Evolutionary conservation across 2,797 vertebrate genomes (phyloP), one percentile per base, ranked within the genome.

Genomic region (Sebastes minor): DNA sequence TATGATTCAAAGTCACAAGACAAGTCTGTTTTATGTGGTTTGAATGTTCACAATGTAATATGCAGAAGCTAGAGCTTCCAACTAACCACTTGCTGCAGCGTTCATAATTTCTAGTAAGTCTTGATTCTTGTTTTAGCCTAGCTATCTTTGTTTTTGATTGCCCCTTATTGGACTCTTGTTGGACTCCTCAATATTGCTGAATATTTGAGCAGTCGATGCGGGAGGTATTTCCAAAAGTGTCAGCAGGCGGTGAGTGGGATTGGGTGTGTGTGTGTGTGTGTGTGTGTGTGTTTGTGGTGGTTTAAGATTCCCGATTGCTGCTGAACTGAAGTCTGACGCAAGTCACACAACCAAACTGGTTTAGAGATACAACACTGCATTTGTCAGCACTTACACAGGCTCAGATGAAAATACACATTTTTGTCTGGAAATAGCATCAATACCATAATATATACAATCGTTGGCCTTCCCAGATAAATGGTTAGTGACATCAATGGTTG

Each of bases 301-400:
- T 79, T 82, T 62, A 38, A 68, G 18, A 72, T 42, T 65, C 12
- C 18, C 74, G 68, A 71, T 74, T 75, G 61, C 68, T 25, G 42
- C 28, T 12, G 11, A 52, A 46, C 59, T 60, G 35, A 38, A 62
- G 28, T 69, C 61, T 76, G 60, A 68, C 1, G 6, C 66, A 66
- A 25, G 53, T 56, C 53, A 25, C 53, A 33, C 20, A 62, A 73
- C 18, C 28, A 53, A 60, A 68, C 6, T 57, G 38, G 14, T 33
- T 63, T 35, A 75, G 52, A 25, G 18, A 25, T 32, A 25, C 10
- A 61, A n/a, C 6, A 11, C 38, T 20, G 20, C 30, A 53, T 71
- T 27, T 83, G 38, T 32, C 11, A 81, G n/a, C 46, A 49, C 66
- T 30, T 49, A 60, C n/a, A 18, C 55, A 32, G 33, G 46, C 59